These are phyloP conservation scores for Tyrannus savana DNA, from an alignment of 2,113 vertebrate species.

Conservation along the genomic window DNA sequence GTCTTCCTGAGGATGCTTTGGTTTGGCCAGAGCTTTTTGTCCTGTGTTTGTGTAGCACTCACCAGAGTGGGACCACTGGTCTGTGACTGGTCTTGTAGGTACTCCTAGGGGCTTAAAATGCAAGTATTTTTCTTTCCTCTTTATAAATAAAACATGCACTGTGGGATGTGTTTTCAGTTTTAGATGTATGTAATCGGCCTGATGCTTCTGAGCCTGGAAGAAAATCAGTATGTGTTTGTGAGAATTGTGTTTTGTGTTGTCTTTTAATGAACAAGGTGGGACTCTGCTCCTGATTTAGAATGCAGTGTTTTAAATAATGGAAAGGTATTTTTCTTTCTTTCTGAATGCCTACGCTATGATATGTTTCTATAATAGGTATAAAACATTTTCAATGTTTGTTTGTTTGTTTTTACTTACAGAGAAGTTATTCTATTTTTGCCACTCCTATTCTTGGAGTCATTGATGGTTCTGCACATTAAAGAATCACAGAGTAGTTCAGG, in stretches of 20 bases:
- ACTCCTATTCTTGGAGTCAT: not conserved
- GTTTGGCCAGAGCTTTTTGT: not conserved
- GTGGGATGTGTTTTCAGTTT: not conserved
- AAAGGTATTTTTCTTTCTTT: not conserved
- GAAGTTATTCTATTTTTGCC: not conserved
- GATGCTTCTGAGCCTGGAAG: not conserved
- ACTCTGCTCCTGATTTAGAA: not conserved
- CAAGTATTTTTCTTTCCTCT: not conserved
- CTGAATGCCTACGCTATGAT: not conserved
- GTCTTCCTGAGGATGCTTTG: not conserved
- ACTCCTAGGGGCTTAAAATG: not conserved
- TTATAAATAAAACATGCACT: not conserved
- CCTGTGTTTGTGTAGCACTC: not conserved
- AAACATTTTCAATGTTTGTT: not conserved
- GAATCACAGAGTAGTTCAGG: not conserved
- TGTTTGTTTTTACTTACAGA: not conserved
- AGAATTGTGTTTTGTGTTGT: not conserved
- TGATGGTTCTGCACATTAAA: not conserved
- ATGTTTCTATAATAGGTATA: not conserved
- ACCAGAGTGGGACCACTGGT: fast-evolving
- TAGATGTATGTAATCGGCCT: fast-evolving
- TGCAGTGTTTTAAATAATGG: not conserved
- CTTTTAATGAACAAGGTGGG: not conserved
- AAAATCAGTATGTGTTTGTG: not conserved
- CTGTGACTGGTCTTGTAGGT: not conserved